Evolutionary conservation across 2,888 invertebrate genomes (phyloP).

Genomic region (Rotaria magnacalcarata): DNA sequence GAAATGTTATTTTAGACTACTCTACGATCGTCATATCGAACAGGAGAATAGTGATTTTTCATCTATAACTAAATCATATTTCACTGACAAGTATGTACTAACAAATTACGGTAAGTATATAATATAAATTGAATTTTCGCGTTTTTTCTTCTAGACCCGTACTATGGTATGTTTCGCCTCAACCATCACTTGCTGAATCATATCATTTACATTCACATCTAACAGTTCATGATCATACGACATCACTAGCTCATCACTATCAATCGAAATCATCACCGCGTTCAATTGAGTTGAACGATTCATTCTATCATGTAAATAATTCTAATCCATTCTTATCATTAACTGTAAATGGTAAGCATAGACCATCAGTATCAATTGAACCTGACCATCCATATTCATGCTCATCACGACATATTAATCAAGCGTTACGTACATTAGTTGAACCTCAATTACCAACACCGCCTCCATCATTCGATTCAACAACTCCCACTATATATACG

Average conservation of each 20-base stretch:
- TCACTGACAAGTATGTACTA: background rate
- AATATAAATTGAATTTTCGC: background rate
- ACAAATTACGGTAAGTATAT: background rate
- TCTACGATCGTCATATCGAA: slow-evolving; percentile 1
- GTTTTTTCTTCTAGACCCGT: background rate
- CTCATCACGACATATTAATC: background rate
- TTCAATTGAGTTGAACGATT: background rate
- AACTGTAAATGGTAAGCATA: background rate
- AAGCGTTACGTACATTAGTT: slow-evolving; percentile 7
- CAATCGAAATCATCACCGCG: background rate
- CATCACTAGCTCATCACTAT: slow-evolving; percentile 9
- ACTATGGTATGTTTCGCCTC: background rate
- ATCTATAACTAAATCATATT: slow-evolving; percentile 11
- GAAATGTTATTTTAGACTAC: background rate
- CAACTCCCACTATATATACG: background rate
- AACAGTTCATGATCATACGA: slow-evolving; percentile 2
- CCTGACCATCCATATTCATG: slow-evolving; percentile 1
- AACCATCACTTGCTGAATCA: background rate
- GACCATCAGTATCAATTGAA: background rate
- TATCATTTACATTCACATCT: slow-evolving; percentile 19
- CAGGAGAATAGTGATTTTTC: background rate
- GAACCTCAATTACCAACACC: background rate
- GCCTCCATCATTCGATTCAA: background rate
- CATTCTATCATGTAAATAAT: background rate
- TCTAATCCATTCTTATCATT: background rate